These are phyloP conservation scores for Alectoris magna DNA, from an alignment of 2,797 vertebrate species.

Conservation along the genomic window DNA sequence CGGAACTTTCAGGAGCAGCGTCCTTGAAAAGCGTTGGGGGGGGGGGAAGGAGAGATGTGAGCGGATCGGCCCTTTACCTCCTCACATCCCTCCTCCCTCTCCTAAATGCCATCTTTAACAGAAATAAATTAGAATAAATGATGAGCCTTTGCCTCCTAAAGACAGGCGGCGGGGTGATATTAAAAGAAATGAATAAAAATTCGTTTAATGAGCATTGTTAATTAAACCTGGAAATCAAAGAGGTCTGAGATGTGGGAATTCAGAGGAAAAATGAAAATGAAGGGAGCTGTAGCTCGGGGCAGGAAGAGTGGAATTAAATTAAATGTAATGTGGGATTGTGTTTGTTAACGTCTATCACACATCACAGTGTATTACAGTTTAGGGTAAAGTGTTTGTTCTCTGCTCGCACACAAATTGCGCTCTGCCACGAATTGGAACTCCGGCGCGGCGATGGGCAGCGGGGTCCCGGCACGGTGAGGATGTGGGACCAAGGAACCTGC, in stretches of 20 bases:
- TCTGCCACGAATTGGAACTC: neutral
- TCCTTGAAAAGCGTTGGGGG: constrained; percentile 2
- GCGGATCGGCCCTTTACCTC: neutral
- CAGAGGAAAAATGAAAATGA: constrained; percentile 78
- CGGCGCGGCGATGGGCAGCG: neutral
- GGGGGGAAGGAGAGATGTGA: constrained; percentile 2
- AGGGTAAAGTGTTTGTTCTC: constrained; percentile 21
- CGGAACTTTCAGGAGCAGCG: constrained; percentile 23
- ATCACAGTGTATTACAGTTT: constrained; percentile 6
- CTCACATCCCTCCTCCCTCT: constrained; percentile 1
- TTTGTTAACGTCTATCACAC: constrained; percentile 73
- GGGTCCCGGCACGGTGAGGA: neutral
- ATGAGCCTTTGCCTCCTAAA: constrained; percentile 68
- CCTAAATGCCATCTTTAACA: constrained; percentile 66
- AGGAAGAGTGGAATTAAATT: constrained; percentile 77
- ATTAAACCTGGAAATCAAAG: constrained; percentile 83
- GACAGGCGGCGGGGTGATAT: constrained; percentile 79
- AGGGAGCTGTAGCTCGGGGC: constrained; percentile 76
- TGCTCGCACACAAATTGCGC: neutral
- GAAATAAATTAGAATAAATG: constrained; percentile 76
- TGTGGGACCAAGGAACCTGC: neutral
- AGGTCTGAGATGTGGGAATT: constrained; percentile 81
- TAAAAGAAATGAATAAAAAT: constrained; percentile 81
- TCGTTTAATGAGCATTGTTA: constrained; percentile 82
- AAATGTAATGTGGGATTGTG: constrained; percentile 68